Base-by-base conservation (phyloP, 2,113 vertebrate genomes). In the Callorhinus ursinus region DNA sequence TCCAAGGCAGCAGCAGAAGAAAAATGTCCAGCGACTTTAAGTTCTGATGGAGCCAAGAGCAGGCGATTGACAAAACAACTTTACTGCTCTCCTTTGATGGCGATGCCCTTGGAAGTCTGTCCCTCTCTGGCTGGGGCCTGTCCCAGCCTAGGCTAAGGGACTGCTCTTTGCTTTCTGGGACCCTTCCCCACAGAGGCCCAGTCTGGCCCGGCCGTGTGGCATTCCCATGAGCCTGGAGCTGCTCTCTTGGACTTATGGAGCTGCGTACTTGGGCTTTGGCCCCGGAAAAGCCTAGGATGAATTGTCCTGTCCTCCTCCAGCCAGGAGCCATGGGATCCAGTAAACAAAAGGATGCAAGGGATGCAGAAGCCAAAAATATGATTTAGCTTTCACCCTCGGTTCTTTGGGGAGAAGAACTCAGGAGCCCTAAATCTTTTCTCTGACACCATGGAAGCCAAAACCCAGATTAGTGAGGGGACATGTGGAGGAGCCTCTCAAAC, bases 1-100 rank as follows among this genome's bases (percentile, higher is more conserved):
- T 99, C 98, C 98, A 96, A 99, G 99, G 98, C 99, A 99, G 98
- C 97, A 42, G 98, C 98, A 85, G 95, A 98, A 98, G 98, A 99
- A 99, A 99, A 99, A 99, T 98, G 98, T 98, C 97, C 97, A 80
- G 97, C 77, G 96, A 97, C 95, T 98, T 98, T 98, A 98, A 98
- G 96, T 98, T 99, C 97, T 98, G 97, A 98, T 95, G 93, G 76
- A 99, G 97, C 97, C 97, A 95, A 96, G 97, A 88, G n/a, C 96
- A 77, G 49, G 67, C 95, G 92, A 98, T 28, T 95, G 97, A 98
- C 95, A 90, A 97, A 85, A 98, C 98, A 98, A 94, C 95, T 98
- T 94, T 92, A 83, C 42, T 83, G 61, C 28, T 96, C 79, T 90
- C 69, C 42, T 97, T 87, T 89, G 88, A 96, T 76, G 88, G 59